Conservation (phyloP, 2,888 invertebrate species). For the Stenchaetothrips biformis region DNA sequence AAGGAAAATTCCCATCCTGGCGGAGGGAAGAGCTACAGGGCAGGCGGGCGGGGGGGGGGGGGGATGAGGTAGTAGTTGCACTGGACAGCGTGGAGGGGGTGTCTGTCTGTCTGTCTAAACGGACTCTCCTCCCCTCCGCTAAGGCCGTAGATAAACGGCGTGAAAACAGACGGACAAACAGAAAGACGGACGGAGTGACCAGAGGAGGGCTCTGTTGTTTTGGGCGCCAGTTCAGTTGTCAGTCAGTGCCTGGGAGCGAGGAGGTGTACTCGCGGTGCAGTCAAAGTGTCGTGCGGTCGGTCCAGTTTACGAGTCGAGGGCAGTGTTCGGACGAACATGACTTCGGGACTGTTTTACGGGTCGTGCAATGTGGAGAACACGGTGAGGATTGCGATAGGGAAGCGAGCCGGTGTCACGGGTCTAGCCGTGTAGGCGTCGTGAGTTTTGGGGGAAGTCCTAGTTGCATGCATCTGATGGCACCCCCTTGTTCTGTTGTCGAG, state of each 20-base stretch:
- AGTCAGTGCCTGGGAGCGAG: background rate
- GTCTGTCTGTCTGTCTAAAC: too few relatives aligned
- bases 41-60: background rate
- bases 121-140: too few relatives aligned
- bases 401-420: background rate
- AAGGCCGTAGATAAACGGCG: background rate
- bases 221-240: background rate
- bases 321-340: background rate
- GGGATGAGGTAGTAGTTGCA: background rate
- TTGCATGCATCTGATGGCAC: too few relatives aligned
- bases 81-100: background rate
- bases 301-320: too few relatives aligned
- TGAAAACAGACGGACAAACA: constrained; percentile 17
- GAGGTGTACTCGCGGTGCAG: too few relatives aligned
- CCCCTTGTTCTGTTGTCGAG: background rate
- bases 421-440: background rate
- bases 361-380: constrained; percentile 6
- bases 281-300: too few relatives aligned
- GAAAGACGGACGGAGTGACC: background rate
- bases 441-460: background rate
- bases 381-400: background rate
- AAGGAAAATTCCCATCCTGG: too few relatives aligned
- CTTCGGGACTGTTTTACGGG: background rate
- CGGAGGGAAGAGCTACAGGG: background rate
- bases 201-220: background rate